Evolutionary conservation across 2,797 vertebrate genomes (phyloP), one percentile per base, ranked within the genome.

Genomic region (Echiichthys vipera): DNA sequence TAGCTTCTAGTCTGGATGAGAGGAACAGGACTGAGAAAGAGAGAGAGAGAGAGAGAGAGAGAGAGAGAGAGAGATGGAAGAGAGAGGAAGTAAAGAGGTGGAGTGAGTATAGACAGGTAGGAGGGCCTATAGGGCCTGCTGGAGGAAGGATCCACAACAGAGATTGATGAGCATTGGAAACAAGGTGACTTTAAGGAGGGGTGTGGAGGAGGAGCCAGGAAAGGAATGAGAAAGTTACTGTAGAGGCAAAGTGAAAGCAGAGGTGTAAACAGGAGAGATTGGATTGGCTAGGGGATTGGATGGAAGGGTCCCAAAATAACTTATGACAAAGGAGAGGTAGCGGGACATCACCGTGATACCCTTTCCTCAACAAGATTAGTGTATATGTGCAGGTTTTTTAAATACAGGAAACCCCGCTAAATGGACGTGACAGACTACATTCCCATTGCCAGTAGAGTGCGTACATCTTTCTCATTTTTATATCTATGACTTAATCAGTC

Each of bases 161-260:
- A 93, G 90, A 93, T 54, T 90, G 90, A 90, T 93, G 89, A 93
- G 83, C 74, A 88, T n/a, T 77, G 57, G 61, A 77, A 68, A 71
- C 88, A 95, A 95, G 93, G 90, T 93, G 93, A 94, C 89, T 89
- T 88, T 81, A 90, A 89, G 75, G 84, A 92, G 70, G 54, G 75
- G 37, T 22, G n/a, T 71, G 56, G 51, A 64, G 77, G 74, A 71
- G 78, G 62, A 67, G 78, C 53, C 49, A 64, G 65, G 32, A 36
- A 63, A 56, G 45, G 30, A 65, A 65, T 59, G 74, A 61, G 27
- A 83, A 76, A 62, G 34, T 78, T 77, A 58, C 57, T 34, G 56
- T 65, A 51, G 56, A 84, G 61, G 69, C 32, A 74, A 76, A 73
- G 58, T 43, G 62, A 78, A 76, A 53, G 68, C 70, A 72, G 58